Evolutionary conservation across 1,140 invertebrate species (phyloP).

Genomic region (Aleiodes sp.): DNA sequence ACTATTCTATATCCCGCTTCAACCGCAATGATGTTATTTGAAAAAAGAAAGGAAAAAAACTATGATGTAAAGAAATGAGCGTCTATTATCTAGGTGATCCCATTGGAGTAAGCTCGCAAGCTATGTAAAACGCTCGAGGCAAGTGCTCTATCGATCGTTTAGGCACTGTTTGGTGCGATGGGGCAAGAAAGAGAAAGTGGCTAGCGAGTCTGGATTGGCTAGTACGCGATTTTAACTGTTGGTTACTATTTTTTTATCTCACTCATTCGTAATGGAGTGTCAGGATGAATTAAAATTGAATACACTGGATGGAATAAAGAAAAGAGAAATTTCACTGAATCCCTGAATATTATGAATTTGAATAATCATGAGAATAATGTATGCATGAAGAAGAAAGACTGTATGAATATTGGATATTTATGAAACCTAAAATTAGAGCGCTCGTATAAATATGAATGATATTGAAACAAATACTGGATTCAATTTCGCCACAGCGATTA

Average conservation of each 20-base stretch:
- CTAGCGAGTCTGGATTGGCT: conserved; percentile 25
- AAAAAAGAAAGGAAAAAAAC: neutral
- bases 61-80: neutral
- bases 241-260: neutral
- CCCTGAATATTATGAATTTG: neutral
- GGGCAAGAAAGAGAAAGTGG: conserved; percentile 57
- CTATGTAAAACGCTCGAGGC: conserved; percentile 38
- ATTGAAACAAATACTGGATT: neutral
- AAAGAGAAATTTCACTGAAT: neutral
- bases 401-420: neutral
- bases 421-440: neutral
- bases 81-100: conserved; percentile 20
- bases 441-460: neutral
- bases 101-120: conserved; percentile 33
- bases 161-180: conserved; percentile 47
- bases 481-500: neutral
- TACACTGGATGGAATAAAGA: neutral
- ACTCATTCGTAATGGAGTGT: neutral
- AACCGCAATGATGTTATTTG: neutral
- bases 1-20: neutral
- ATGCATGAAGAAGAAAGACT: neutral
- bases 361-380: neutral
- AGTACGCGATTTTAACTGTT: conserved; percentile 10
- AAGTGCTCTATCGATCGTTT: conserved; percentile 57
- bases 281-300: neutral